Conservation (phyloP, 2,888 invertebrate species). For the Tachystola acroxantha region DNA sequence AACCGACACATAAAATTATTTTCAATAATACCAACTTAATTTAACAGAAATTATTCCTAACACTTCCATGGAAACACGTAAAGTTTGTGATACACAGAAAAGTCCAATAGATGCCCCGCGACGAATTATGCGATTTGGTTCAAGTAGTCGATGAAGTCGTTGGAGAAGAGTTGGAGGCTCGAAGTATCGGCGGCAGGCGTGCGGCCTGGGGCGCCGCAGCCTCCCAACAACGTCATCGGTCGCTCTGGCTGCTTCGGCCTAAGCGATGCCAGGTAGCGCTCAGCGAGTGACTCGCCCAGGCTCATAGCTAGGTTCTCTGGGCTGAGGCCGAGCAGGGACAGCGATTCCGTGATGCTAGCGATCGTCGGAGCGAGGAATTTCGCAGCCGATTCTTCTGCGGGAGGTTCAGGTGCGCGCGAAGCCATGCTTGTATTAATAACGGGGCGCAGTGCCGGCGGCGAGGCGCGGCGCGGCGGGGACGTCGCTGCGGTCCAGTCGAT, state of each 20-base stretch:
- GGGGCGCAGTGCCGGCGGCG: conserved; percentile 64
- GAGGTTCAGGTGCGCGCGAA: conserved; percentile 42
- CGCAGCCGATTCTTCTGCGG: conserved; percentile 39
- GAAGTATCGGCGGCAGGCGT: conserved; percentile 45
- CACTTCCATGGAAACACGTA: conserved; percentile 33
- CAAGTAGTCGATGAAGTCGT: conserved; percentile 80
- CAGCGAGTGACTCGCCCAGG: conserved; percentile 67
- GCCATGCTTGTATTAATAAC: conserved; percentile 75
- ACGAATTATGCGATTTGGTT: conserved; percentile 76
- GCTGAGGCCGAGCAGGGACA: conserved; percentile 61
- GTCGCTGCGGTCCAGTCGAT: conserved; percentile 58
- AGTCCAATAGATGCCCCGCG: conserved; percentile 38
- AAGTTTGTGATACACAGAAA: conserved; percentile 38
- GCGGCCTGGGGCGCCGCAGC: conserved; percentile 45
- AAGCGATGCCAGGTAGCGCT: conserved; percentile 61
- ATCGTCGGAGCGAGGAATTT: conserved; percentile 51
- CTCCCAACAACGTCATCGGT: conserved; percentile 26
- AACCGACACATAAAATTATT: conserved; percentile 75
- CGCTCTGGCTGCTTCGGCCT: conserved; percentile 51
- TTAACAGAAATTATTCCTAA: conserved; percentile 71
- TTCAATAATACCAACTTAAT: conserved; percentile 76
- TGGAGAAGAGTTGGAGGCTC: conserved; percentile 79
- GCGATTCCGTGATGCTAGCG: conserved; percentile 63
- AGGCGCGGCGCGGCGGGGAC: conserved; percentile 60
- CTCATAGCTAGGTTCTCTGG: conserved; percentile 66